phyloP scores from a whole-genome alignment of 92 coral and sea anemone genomes.

The Parazoanthus darwini region DNA sequence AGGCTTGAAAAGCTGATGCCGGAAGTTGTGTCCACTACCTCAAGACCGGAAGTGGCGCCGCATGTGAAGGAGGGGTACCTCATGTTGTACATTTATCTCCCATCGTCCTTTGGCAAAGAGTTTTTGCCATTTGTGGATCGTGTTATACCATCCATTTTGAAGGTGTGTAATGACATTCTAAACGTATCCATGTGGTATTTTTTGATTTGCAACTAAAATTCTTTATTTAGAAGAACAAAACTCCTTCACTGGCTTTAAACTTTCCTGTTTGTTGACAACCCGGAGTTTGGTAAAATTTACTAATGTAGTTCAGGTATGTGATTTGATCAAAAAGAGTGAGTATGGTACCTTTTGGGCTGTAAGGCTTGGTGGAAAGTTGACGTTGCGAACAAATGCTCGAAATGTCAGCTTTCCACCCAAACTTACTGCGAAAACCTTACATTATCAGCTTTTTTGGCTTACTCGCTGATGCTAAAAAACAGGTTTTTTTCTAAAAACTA shows the following conservation, averaged over 20 bases:
- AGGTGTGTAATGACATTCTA: slow-evolving; percentile 59
- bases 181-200: neutral
- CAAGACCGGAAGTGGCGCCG: slow-evolving; percentile 82
- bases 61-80: slow-evolving; percentile 96
- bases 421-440: too few species aligned
- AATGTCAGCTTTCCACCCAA: too few species aligned
- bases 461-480: too few species aligned
- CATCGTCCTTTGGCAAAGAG: slow-evolving; percentile 80
- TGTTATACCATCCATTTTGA: slow-evolving; percentile 85
- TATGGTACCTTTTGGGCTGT: too few species aligned
- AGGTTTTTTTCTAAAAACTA: too few species aligned
- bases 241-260: neutral
- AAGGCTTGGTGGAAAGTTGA: too few species aligned
- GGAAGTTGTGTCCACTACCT: slow-evolving; percentile 92
- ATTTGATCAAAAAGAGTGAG: too few species aligned
- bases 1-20: slow-evolving; percentile 92
- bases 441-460: too few species aligned
- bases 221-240: neutral
- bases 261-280: neutral
- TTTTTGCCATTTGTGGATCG: slow-evolving; percentile 89
- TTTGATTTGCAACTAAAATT: neutral
- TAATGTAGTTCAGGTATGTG: neutral
- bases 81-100: slow-evolving; percentile 94
- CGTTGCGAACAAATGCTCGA: too few species aligned
- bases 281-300: too few species aligned